Evolutionary conservation across 2,797 vertebrate genomes (phyloP).

Genomic region (Cynopterus sphinx): DNA sequence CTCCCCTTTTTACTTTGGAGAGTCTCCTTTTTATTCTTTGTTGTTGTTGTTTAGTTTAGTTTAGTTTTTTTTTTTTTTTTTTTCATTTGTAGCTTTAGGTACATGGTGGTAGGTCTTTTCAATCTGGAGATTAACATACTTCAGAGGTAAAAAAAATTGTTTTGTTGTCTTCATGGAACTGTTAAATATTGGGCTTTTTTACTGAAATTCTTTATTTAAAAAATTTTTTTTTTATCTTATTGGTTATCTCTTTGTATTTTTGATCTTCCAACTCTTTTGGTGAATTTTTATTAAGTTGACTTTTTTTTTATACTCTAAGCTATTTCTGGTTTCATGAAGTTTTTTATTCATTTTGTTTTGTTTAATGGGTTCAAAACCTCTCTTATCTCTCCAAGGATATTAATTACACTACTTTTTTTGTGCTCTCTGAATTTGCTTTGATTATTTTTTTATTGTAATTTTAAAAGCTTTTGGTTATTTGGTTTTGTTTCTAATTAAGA

Average conservation of each 20-base stretch:
- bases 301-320: not conserved
- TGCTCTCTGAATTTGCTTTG: not conserved
- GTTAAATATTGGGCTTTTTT: not conserved
- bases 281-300: conserved; percentile 2
- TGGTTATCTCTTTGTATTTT: conserved; percentile 34
- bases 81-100: not conserved
- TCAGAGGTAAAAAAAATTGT: not conserved
- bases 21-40: not conserved
- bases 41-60: not conserved
- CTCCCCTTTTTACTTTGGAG: not conserved
- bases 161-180: not conserved
- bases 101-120: not conserved
- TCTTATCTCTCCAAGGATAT: not conserved
- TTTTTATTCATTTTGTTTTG: not conserved
- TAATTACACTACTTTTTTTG: not conserved
- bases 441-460: conserved; percentile 14
- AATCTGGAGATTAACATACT: not conserved
- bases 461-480: conserved; percentile 10
- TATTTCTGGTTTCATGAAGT: conserved; percentile 4
- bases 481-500: conserved; percentile 6
- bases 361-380: not conserved
- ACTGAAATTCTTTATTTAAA: not conserved
- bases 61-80: not conserved
- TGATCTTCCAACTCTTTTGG: not conserved
- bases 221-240: not conserved